Conservation (phyloP, 2,797 vertebrate genomes). For the Pipistrellus pygmaeus region DNA sequence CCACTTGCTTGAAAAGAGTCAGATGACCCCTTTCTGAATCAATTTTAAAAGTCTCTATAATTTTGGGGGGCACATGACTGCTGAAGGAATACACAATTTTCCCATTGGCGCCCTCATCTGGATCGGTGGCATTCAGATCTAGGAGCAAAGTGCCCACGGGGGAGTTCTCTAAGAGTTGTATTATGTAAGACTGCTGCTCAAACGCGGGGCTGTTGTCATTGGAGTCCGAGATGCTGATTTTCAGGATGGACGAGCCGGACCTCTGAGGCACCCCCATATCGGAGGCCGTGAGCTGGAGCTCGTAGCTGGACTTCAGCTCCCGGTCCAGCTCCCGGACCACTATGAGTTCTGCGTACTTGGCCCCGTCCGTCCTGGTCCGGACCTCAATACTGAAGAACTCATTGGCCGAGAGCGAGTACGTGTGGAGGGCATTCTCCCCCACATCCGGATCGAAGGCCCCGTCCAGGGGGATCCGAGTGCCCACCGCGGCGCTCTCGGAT, state of each 20-base stretch:
- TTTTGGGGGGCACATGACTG: constrained; percentile 95
- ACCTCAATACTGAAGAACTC: constrained; percentile 96
- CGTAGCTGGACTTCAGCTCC: constrained; percentile 93
- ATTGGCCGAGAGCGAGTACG: constrained; percentile 94
- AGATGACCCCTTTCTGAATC: constrained; percentile 95
- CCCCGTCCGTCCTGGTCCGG: constrained; percentile 94
- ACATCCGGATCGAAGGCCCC: constrained; percentile 96
- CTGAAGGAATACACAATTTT: constrained; percentile 97
- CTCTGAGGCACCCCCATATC: constrained; percentile 95
- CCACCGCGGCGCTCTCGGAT: constrained; percentile 96
- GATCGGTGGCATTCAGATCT: constrained; percentile 97
- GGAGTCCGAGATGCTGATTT: constrained; percentile 97
- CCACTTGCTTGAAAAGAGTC: constrained; percentile 95
- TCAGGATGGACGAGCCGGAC: constrained; percentile 95
- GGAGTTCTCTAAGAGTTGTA: constrained; percentile 93
- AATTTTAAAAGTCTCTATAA: constrained; percentile 95
- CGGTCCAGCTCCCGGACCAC: constrained; percentile 95
- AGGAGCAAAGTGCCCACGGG: constrained; percentile 94
- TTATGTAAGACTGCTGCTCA: constrained; percentile 93
- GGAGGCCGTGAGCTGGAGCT: constrained; percentile 95
- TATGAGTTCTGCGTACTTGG: constrained; percentile 96
- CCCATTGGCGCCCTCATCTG: constrained; percentile 97
- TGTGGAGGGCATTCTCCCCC: constrained; percentile 95
- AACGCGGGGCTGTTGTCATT: constrained; percentile 98
- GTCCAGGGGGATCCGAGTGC: constrained; percentile 96